phyloP scores from a whole-genome alignment of 1,140 invertebrate species.

The Drosophila ananassae region DNA sequence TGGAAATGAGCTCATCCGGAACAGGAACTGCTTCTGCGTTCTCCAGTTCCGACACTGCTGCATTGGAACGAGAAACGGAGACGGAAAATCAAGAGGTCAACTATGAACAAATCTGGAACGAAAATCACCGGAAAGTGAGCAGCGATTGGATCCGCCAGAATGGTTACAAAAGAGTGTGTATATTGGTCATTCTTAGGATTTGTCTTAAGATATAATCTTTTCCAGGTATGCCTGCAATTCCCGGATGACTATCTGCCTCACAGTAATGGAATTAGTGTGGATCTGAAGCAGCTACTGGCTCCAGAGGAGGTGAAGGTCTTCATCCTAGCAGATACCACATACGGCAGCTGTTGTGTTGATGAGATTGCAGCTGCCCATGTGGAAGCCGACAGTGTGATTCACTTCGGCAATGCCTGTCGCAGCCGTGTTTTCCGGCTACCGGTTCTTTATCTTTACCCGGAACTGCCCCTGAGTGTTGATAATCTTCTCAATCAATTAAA shows the following conservation, averaged over 20 bases:
- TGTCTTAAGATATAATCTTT: constrained; percentile 11
- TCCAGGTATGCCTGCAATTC: constrained; percentile 95
- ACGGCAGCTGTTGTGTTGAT: constrained; percentile 97
- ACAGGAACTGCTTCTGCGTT: constrained; percentile 62
- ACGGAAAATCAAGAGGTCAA: constrained; percentile 25
- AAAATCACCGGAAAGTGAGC: constrained; percentile 86
- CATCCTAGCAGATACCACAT: constrained; percentile 96
- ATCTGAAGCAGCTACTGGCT: constrained; percentile 85
- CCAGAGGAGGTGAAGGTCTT: constrained; percentile 86
- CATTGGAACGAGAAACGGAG: constrained; percentile 66
- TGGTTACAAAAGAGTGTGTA: constrained; percentile 87
- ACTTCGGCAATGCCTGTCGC: constrained; percentile 96
- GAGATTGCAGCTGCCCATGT: constrained; percentile 93
- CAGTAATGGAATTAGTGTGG: constrained; percentile 88
- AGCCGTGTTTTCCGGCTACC: constrained; percentile 90
- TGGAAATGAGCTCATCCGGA: constrained; percentile 43
- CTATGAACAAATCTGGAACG: constrained; percentile 76
- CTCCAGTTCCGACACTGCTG: constrained; percentile 68
- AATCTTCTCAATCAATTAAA: constrained; percentile 57
- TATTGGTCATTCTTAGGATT: background rate
- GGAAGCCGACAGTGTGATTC: constrained; percentile 92
- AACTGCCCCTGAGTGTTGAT: constrained; percentile 85
- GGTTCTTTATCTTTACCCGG: constrained; percentile 89
- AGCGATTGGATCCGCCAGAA: constrained; percentile 88
- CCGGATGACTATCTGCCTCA: constrained; percentile 92